Conservation (phyloP, 1,140 invertebrate genomes). For the Schlechtendalia chinensis region DNA sequence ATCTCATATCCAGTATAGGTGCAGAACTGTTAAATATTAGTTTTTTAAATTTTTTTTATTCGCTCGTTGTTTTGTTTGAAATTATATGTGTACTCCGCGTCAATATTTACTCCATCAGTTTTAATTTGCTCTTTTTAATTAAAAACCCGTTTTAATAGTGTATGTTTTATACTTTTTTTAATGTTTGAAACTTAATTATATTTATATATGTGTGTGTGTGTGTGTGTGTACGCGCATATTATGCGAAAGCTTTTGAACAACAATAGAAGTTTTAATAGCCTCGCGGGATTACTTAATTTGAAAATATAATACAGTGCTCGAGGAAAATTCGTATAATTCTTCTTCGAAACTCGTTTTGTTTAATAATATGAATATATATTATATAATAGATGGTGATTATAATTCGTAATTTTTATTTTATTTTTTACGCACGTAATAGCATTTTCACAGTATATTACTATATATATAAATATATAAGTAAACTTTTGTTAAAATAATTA, state of each 20-base stretch:
- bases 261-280: constrained; percentile 30
- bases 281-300: constrained; percentile 22
- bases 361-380: too few species aligned
- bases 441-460: too few species aligned
- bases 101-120: constrained; percentile 20
- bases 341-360: not conserved
- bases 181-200: not conserved
- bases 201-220: too few species aligned
- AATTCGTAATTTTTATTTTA: not conserved
- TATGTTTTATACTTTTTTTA: constrained; percentile 28
- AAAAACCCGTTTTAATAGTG: constrained; percentile 24
- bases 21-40: not conserved
- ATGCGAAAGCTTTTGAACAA: constrained; percentile 26
- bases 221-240: too few species aligned
- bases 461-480: too few species aligned
- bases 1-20: too few species aligned
- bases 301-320: not conserved
- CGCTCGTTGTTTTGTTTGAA: not conserved
- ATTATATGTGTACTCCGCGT: not conserved
- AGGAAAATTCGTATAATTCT: not conserved
- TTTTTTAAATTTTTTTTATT: not conserved
- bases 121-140: constrained; percentile 36
- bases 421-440: too few species aligned
- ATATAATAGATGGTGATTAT: not conserved
- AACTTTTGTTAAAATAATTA: too few species aligned